These are phyloP conservation scores for Leptatherina wallacei DNA, from an alignment of 2,797 vertebrate species.

Conservation along the genomic window DNA sequence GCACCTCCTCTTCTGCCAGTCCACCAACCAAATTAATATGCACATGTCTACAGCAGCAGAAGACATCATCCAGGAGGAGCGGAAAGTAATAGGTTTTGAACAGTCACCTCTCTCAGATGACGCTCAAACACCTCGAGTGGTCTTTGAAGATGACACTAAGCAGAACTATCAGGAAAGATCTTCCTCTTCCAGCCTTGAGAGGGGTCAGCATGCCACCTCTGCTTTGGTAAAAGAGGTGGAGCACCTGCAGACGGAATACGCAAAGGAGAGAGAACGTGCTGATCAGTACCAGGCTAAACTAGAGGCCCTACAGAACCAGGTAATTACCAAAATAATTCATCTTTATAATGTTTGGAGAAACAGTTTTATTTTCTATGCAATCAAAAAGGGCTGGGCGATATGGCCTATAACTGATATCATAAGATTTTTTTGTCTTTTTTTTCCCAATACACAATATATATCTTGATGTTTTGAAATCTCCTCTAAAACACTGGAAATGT, in stretches of 20 bases:
- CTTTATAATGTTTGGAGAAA: neutral
- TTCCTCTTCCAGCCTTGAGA: constrained; percentile 22
- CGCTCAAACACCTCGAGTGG: neutral
- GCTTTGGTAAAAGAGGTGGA: constrained; percentile 70
- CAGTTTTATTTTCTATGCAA: neutral
- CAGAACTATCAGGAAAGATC: constrained; percentile 13
- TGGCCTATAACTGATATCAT: too few relatives aligned
- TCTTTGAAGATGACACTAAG: constrained; percentile 42
- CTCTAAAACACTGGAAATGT: too few relatives aligned
- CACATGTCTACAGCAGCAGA: constrained; percentile 62
- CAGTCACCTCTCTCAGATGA: constrained; percentile 11
- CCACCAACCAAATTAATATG: constrained; percentile 72
- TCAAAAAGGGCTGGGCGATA: neutral
- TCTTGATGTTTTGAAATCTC: too few relatives aligned
- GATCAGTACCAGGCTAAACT: constrained; percentile 77
- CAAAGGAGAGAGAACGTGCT: constrained; percentile 69
- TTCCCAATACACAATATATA: too few relatives aligned
- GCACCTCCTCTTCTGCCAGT: constrained; percentile 70
- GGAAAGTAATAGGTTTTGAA: constrained; percentile 29
- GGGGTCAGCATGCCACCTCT: neutral
- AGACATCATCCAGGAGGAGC: constrained; percentile 55
- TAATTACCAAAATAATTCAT: constrained; percentile 27
- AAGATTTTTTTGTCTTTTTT: too few relatives aligned
- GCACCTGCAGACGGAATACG: constrained; percentile 62
- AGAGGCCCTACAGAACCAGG: constrained; percentile 82